Percentiles rank a stretch among this genome's conserved stretches.
phyloP scores from a whole-genome alignment of 2,888 invertebrate species.

The Epirrhoe tristata region DNA sequence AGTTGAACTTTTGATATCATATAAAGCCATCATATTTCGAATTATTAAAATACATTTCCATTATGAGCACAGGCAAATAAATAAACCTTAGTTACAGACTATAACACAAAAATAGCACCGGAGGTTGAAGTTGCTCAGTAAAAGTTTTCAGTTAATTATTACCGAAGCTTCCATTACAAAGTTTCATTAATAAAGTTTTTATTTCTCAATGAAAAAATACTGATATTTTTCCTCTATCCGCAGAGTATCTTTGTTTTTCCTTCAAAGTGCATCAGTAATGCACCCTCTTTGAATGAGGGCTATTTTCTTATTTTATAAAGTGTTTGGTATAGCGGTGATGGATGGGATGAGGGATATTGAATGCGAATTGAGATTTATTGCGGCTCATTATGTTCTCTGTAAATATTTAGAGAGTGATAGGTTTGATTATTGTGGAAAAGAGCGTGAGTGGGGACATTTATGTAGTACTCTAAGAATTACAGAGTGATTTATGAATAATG shows the following conservation, averaged over 20 bases:
- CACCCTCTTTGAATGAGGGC: constrained; percentile 66
- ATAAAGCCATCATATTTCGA: too few species aligned
- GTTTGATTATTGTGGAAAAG: constrained; percentile 31
- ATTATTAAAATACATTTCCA: not conserved
- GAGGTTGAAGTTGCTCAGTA: constrained; percentile 18
- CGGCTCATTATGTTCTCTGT: constrained; percentile 43
- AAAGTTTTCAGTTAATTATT: constrained; percentile 27
- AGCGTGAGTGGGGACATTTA: constrained; percentile 13
- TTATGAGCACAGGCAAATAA: not conserved
- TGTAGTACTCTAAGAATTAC: too few species aligned
- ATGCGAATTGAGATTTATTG: constrained; percentile 71
- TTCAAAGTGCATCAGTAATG: constrained; percentile 69
- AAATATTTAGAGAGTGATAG: constrained; percentile 44
- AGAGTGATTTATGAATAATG: too few species aligned
- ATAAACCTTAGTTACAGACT: not conserved
- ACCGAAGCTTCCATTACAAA: too few species aligned
- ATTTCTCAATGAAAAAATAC: constrained; percentile 23
- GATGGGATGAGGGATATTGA: constrained; percentile 66
- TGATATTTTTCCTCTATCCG: constrained; percentile 44
- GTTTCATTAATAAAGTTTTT: constrained; percentile 53
- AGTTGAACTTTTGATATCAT: too few species aligned
- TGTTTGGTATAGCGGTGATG: constrained; percentile 60
- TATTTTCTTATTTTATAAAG: constrained; percentile 63
- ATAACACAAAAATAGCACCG: not conserved
- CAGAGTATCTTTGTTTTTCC: constrained; percentile 57